Percentiles rank a stretch among this genome's conserved stretches.
Conservation (phyloP, 2,797 vertebrate species). For the Crotalus adamanteus region DNA sequence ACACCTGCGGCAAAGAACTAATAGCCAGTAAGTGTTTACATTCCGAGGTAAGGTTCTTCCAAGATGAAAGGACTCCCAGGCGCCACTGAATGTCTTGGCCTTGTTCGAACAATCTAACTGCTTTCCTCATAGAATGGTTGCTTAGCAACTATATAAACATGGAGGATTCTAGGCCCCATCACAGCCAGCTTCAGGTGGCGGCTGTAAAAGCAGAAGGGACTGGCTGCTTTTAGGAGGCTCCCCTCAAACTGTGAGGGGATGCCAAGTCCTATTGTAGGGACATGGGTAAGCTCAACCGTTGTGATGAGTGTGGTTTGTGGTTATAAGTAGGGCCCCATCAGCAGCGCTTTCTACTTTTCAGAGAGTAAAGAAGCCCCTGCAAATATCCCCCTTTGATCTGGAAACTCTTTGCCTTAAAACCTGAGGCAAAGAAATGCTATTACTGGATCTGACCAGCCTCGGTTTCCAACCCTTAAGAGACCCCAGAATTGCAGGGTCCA, state of each 20-base stretch:
- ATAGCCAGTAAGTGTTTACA: background rate
- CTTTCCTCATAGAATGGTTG: constrained; percentile 41
- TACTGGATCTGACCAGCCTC: background rate
- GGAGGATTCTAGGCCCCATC: constrained; percentile 4
- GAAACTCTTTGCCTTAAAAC: background rate
- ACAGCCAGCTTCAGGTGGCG: constrained; percentile 23
- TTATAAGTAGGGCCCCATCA: background rate
- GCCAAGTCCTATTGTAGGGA: constrained; percentile 58
- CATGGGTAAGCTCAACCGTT: constrained; percentile 54
- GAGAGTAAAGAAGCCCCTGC: background rate
- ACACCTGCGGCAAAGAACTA: background rate
- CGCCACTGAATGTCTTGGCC: background rate
- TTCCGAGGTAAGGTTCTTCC: background rate
- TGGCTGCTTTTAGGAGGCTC: constrained; percentile 35
- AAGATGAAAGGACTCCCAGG: background rate
- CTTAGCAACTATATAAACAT: constrained; percentile 59
- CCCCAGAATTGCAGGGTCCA: background rate
- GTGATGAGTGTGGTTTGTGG: background rate
- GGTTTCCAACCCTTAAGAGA: background rate
- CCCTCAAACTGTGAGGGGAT: constrained; percentile 46
- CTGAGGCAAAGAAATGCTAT: background rate
- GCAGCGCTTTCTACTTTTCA: background rate
- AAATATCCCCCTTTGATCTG: background rate
- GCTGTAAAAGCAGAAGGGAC: constrained; percentile 41
- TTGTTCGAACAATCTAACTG: constrained; percentile 43